Evolutionary conservation across 30 jellyfish, hydroid and myxozoan genomes (phyloP).

Genomic region (Hydra vulgaris): DNA sequence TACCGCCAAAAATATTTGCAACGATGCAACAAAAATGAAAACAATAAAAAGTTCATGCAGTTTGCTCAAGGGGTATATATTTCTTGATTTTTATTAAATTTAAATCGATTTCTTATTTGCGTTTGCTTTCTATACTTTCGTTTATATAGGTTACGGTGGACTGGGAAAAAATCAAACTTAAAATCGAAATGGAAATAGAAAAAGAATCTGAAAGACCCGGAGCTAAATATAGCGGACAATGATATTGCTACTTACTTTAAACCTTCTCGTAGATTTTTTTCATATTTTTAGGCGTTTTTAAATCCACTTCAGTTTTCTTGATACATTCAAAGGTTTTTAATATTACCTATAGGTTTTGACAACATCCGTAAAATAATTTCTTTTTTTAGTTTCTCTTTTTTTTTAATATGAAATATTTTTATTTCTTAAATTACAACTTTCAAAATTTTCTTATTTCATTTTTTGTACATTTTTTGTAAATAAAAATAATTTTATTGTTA

Average conservation of each 20-base stretch:
- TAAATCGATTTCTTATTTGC: neutral
- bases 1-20: constrained; percentile 59
- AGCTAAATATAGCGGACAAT: neutral
- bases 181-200: constrained; percentile 91
- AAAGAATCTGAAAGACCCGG: constrained; percentile 71
- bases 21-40: constrained; percentile 71
- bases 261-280: too few relatives aligned
- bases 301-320: too few relatives aligned
- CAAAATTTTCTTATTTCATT: neutral
- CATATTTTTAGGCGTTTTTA: too few relatives aligned
- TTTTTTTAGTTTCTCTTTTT: too few relatives aligned
- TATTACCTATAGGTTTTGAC: too few relatives aligned
- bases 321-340: too few relatives aligned
- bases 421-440: too few relatives aligned
- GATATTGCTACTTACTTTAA: too few relatives aligned
- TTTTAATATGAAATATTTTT: too few relatives aligned
- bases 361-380: too few relatives aligned
- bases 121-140: neutral
- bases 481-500: neutral
- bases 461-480: neutral
- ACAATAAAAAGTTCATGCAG: constrained; percentile 62
- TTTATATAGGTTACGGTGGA: constrained; percentile 76
- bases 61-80: constrained; percentile 88
- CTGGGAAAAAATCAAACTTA: constrained; percentile 92
- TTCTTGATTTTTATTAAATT: neutral